Conservation (phyloP, 2,797 vertebrate genomes). For the Sphenodon punctatus region DNA sequence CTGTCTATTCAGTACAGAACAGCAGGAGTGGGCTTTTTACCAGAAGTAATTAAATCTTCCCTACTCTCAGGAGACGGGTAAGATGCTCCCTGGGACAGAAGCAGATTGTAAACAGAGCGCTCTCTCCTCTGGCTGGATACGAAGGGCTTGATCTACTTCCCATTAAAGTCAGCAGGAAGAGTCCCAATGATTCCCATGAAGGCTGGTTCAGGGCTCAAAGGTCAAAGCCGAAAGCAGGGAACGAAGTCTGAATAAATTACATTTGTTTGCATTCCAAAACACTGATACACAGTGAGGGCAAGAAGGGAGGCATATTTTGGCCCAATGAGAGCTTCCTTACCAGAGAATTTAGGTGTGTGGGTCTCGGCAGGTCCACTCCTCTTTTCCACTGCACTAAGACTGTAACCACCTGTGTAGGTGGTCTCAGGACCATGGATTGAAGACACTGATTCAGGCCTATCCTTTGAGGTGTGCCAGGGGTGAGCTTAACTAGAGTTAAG, state of each 20-base stretch:
- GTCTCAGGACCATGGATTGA: not conserved
- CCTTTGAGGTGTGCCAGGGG: not conserved
- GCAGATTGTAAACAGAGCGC: not conserved
- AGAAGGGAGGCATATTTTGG: not conserved
- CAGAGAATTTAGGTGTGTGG: not conserved
- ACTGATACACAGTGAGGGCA: not conserved
- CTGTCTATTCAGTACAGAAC: no score
- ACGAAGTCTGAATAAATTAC: not conserved
- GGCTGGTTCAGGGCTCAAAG: not conserved
- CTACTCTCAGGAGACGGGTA: not conserved
- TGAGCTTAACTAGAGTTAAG: conserved; percentile 23
- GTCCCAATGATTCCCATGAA: not conserved
- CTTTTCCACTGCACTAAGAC: not conserved
- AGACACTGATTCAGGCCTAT: not conserved
- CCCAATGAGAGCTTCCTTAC: not conserved
- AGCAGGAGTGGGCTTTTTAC: not conserved
- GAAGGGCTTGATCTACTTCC: not conserved
- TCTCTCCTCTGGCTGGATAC: not conserved
- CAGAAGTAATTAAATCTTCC: not conserved
- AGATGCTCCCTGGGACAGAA: not conserved
- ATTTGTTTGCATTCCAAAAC: not conserved
- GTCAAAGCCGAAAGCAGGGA: not conserved
- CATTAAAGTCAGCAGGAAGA: conserved; percentile 7
- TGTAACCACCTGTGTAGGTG: not conserved
- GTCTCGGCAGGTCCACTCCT: not conserved